phyloP scores from a whole-genome alignment of 2,113 vertebrate species.

The Genyomyrus donnyi region DNA sequence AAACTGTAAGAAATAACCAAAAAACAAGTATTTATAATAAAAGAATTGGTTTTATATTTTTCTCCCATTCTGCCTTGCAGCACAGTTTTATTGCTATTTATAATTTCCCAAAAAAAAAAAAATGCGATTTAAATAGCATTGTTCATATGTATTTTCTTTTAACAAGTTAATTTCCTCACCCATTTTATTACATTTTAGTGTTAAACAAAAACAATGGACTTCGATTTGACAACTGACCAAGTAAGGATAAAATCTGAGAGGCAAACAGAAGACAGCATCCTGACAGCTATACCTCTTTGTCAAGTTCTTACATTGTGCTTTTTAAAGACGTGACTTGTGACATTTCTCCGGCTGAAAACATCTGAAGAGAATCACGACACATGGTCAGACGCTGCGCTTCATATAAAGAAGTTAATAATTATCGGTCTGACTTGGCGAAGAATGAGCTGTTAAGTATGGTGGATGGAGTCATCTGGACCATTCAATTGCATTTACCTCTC shows the following conservation, averaged over 20 bases:
- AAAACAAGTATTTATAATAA: not conserved
- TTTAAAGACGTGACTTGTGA: slow-evolving; percentile 22
- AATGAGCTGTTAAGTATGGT: slow-evolving; percentile 19
- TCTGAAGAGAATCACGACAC: slow-evolving; percentile 2
- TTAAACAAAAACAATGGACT: not conserved
- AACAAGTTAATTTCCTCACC: not conserved
- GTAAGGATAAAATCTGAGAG: not conserved
- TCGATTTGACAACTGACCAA: slow-evolving; percentile 4
- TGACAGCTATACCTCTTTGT: not conserved
- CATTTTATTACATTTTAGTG: not conserved
- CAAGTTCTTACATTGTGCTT: not conserved
- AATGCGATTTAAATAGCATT: not conserved
- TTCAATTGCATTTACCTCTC: slow-evolving; percentile 30
- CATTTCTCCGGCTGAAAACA: slow-evolving; percentile 21
- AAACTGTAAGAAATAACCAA: not conserved
- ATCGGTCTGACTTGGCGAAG: slow-evolving; percentile 7
- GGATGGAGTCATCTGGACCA: slow-evolving; percentile 19
- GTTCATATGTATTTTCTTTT: not conserved
- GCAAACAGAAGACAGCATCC: not conserved
- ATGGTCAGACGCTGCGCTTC: not conserved
- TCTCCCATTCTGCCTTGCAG: not conserved
- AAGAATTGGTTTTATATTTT: not conserved
- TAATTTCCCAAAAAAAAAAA: not conserved
- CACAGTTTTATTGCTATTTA: not conserved
- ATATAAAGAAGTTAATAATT: slow-evolving; percentile 14